Conservation (phyloP, 2,113 vertebrate genomes). For the Ailuropoda melanoleuca region DNA sequence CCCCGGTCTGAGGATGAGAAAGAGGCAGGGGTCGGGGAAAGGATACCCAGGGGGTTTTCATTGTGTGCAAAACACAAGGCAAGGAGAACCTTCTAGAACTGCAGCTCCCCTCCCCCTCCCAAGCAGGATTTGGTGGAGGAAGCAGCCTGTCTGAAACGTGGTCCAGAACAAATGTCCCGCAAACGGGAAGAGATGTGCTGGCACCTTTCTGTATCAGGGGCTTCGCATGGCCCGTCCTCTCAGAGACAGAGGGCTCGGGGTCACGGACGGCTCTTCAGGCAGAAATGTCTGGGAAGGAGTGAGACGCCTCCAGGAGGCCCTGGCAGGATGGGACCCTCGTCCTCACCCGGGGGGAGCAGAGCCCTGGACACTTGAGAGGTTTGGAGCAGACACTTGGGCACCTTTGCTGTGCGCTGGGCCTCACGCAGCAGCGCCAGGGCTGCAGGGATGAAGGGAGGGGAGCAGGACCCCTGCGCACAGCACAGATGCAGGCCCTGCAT, state of each 20-base stretch:
- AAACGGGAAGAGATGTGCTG: background rate
- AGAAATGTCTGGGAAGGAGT: background rate
- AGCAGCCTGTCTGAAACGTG: background rate
- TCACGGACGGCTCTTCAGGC: background rate
- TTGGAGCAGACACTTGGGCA: background rate
- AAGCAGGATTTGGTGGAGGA: background rate
- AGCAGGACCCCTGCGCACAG: background rate
- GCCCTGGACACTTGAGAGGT: background rate
- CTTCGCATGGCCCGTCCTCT: background rate
- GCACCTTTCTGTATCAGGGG: accelerated
- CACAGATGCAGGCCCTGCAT: background rate
- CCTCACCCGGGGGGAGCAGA: background rate
- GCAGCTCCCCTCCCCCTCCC: background rate
- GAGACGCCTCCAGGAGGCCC: background rate
- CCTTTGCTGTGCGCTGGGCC: background rate
- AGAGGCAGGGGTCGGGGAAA: background rate
- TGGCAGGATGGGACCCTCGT: background rate
- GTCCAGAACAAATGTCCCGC: background rate
- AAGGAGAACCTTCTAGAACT: background rate
- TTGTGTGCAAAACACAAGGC: background rate
- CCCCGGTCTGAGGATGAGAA: background rate
- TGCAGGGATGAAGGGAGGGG: background rate
- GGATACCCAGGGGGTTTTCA: background rate
- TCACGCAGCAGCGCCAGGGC: background rate
- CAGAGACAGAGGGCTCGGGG: background rate